Base-by-base conservation (phyloP, 2,113 vertebrate species). In the Leptobrachium leishanense region DNA sequence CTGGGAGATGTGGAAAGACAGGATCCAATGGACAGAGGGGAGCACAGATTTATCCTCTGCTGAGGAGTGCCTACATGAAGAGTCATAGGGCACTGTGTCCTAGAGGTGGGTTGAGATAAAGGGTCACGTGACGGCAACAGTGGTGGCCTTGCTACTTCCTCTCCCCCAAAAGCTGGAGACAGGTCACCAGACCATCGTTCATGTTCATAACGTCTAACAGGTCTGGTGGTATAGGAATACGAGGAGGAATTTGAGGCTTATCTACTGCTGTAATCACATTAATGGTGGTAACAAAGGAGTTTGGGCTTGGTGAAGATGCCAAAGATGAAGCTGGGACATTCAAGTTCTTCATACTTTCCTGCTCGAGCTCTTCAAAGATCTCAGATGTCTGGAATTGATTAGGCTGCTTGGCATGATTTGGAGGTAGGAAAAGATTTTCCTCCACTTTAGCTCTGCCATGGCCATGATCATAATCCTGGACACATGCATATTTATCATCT, bases 321-420 rank as follows among this genome's bases (percentile, higher is more conserved):
- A 91, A 88, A 0, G 89, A 81, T 0, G 42, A 80, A 20, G 76
- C 83, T 0, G 92, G 92, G 10, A 94, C 96, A 0, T 95, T 93
- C 5, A 98, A 93, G 80, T 89, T 95, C 82, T 91, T 94, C 97
- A 99, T 96, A 86, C 97, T 98, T 82, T 98, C 98, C 79, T 96
- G 95, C 87, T 99, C 97, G 65, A 98, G 92, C 11, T 96, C 96
- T 82, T 96, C 95, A 1, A 99, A 99, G 81, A 99, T 95, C 87
- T 97, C 94, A 0, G 94, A 91, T 0, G 97, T 97, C 88, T 97
- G 95, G 0, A 91, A 94, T 5, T 92, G 93, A 81, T 82, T 94
- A 72, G 90, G 87, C 0, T 86, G 88, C 15, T 88, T 93, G 82
- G 65, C 74, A 68, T 89, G 91, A 10, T 84, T 92, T 54, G 91